These are phyloP conservation scores for Dendroctonus valens DNA, from an alignment of 1,140 invertebrate species.

Conservation along the genomic window DNA sequence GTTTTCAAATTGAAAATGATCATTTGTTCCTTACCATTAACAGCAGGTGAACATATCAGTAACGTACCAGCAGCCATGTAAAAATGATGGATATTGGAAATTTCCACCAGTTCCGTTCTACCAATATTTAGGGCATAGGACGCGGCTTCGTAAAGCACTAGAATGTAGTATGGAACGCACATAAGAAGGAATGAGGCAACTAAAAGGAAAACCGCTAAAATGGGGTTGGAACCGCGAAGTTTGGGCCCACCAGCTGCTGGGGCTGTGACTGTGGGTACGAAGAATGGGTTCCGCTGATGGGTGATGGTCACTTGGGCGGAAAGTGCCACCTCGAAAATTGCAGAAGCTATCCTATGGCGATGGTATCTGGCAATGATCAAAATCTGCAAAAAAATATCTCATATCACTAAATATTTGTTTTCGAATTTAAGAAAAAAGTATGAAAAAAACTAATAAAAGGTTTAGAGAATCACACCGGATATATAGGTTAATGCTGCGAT, in stretches of 20 bases:
- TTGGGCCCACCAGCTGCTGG: conserved; percentile 57
- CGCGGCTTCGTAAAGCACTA: conserved; percentile 66
- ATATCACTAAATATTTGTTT: too few species aligned
- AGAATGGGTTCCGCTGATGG: conserved; percentile 74
- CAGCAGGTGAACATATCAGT: conserved; percentile 65
- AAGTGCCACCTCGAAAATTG: conserved; percentile 80
- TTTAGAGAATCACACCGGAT: too few species aligned
- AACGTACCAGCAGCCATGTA: conserved; percentile 62
- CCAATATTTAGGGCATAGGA: background rate
- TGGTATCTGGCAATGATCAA: conserved; percentile 68
- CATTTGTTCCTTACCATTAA: conserved; percentile 58
- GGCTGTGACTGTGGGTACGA: conserved; percentile 59
- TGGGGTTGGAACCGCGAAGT: conserved; percentile 63
- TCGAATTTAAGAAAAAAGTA: too few species aligned
- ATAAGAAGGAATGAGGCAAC: conserved; percentile 69
- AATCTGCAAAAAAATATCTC: too few species aligned
- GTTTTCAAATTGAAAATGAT: too few species aligned
- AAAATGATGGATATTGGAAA: conserved; percentile 48
- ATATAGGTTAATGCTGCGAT: too few species aligned
- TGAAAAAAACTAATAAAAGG: too few species aligned
- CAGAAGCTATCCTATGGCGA: conserved; percentile 77
- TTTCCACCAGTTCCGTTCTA: background rate
- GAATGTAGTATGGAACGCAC: conserved; percentile 71
- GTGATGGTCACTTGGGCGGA: conserved; percentile 82
- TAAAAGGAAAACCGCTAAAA: conserved; percentile 69